These are phyloP conservation scores for Gortyna flavago DNA, from an alignment of 2,888 invertebrate species.

Conservation along the genomic window DNA sequence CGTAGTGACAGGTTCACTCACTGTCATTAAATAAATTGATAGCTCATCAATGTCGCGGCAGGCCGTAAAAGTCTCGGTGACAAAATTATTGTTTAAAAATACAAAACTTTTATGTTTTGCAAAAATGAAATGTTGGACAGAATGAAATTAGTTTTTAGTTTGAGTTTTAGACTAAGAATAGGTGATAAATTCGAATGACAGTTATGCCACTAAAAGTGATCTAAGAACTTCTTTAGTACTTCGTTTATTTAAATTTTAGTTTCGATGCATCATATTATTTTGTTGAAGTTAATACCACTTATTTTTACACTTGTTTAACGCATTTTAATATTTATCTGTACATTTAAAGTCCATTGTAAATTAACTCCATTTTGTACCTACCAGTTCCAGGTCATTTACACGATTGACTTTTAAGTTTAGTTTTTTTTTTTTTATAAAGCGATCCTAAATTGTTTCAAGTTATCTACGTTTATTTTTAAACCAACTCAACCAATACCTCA, in stretches of 20 bases:
- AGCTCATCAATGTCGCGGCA: conserved; percentile 52
- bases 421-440: neutral
- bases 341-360: neutral
- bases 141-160: conserved; percentile 16
- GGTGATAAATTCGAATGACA: conserved; percentile 15
- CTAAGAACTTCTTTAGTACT: neutral
- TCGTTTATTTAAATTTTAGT: neutral
- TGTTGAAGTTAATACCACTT: neutral
- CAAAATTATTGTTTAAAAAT: conserved; percentile 57
- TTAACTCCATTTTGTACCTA: neutral
- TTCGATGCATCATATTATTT: neutral
- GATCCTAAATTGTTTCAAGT: too few relatives aligned
- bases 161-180: conserved; percentile 14
- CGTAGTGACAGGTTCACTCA: conserved; percentile 41
- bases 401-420: neutral
- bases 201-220: neutral
- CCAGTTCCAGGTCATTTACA: neutral
- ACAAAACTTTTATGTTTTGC: conserved; percentile 30
- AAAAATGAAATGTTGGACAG: conserved; percentile 27
- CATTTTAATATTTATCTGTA: too few relatives aligned
- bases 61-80: conserved; percentile 52
- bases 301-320: neutral
- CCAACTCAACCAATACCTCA: neutral
- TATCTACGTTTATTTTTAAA: neutral
- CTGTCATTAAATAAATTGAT: conserved; percentile 63